phyloP scores from a whole-genome alignment of 2,797 vertebrate species.

The Rhinophrynus dorsalis region DNA sequence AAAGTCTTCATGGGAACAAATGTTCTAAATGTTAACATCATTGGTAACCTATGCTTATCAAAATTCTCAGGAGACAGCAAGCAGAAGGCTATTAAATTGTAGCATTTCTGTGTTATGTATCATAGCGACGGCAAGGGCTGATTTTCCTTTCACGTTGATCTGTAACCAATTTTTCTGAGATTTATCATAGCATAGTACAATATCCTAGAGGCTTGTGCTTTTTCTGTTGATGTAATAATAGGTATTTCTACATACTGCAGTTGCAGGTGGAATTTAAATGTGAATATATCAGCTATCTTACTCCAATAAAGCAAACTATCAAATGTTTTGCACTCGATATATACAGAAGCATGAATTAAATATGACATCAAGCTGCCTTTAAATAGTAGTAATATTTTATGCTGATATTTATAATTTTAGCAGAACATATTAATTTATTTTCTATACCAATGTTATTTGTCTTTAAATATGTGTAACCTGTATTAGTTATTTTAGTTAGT shows the following conservation, averaged over 20 bases:
- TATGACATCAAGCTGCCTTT: constrained; percentile 1
- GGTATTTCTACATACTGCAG: constrained; percentile 26
- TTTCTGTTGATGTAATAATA: constrained; percentile 15
- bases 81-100: constrained; percentile 26
- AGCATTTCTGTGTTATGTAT: constrained; percentile 14
- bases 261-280: constrained; percentile 22
- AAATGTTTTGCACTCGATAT: constrained; percentile 11
- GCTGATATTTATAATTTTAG: no score
- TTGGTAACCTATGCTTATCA: background rate
- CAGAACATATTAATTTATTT: no score
- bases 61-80: background rate
- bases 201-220: background rate
- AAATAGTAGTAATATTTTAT: background rate
- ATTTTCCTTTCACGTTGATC: background rate
- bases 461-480: no score
- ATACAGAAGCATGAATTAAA: constrained; percentile 24
- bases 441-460: no score
- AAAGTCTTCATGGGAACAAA: background rate
- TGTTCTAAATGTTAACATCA: background rate
- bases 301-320: constrained; percentile 11
- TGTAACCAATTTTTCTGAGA: background rate
- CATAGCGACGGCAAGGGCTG: background rate
- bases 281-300: constrained; percentile 13
- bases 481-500: no score
- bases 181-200: constrained; percentile 12